Evolutionary conservation across 2,113 vertebrate genomes (phyloP).

Genomic region (Eptesicus fuscus): DNA sequence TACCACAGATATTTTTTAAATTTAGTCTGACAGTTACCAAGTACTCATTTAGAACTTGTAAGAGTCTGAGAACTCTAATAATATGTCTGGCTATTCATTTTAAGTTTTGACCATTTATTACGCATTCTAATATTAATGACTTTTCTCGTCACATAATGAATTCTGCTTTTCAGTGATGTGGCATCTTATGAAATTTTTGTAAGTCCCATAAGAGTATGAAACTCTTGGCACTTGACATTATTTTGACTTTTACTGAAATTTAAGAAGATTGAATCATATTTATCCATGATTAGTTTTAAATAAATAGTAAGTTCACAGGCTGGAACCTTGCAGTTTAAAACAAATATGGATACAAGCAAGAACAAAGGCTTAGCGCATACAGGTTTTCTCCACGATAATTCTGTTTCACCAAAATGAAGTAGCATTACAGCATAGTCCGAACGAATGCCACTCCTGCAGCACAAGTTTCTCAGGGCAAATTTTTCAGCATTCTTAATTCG

Average conservation of each 20-base stretch:
- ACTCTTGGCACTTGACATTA: background rate
- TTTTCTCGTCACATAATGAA: slow-evolving; percentile 30
- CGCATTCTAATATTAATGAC: slow-evolving; percentile 56
- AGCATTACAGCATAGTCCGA: slow-evolving; percentile 6
- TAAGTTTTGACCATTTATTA: slow-evolving; percentile 59
- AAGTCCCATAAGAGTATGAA: background rate
- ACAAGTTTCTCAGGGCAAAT: slow-evolving; percentile 48
- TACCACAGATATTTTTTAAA: background rate
- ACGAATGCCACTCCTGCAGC: background rate
- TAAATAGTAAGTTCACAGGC: slow-evolving; percentile 29
- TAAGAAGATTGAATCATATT: background rate
- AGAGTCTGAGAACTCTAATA: slow-evolving; percentile 28
- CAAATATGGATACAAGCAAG: background rate
- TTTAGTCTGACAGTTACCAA: slow-evolving; percentile 14
- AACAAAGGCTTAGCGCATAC: background rate
- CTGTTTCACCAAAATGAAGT: slow-evolving; percentile 52
- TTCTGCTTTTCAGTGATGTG: slow-evolving; percentile 33
- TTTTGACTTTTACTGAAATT: background rate
- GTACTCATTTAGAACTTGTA: slow-evolving; percentile 36
- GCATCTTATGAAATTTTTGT: slow-evolving; percentile 14
- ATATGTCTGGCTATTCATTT: slow-evolving; percentile 66
- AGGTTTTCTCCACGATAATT: slow-evolving; percentile 55
- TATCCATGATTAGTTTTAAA: slow-evolving; percentile 33
- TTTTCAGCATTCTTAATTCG: slow-evolving; percentile 73
- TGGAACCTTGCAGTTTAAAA: slow-evolving; percentile 36